Evolutionary conservation across 2,113 vertebrate species (phyloP).

Genomic region (Stigmatopora nigra): DNA sequence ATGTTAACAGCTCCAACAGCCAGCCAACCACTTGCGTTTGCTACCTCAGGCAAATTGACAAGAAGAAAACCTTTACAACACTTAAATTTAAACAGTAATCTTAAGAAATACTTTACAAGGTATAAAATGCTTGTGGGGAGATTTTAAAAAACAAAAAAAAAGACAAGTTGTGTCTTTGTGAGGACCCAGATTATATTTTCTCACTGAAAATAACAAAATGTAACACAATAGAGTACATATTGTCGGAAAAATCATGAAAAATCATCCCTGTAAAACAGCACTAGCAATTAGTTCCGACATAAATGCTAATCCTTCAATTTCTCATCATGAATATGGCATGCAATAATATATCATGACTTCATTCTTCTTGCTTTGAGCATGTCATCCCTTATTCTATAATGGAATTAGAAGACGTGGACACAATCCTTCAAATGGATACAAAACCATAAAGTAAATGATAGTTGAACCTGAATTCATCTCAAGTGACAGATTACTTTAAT

Average conservation of each 20-base stretch:
- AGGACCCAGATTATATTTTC: background rate
- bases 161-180: background rate
- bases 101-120: background rate
- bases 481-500: background rate
- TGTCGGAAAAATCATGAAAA: background rate
- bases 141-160: background rate
- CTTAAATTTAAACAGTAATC: conserved; percentile 22
- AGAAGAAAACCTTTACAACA: conserved; percentile 20
- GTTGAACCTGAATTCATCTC: background rate
- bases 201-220: background rate
- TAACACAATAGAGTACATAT: background rate
- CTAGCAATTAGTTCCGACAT: conserved; percentile 19
- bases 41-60: conserved; percentile 21
- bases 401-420: background rate
- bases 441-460: background rate
- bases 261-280: conserved; percentile 4
- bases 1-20: conserved; percentile 30
- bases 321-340: conserved; percentile 8
- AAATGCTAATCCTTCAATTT: conserved; percentile 11
- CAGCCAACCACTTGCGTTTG: conserved; percentile 1
- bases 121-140: background rate
- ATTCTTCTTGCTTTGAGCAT: conserved; percentile 6
- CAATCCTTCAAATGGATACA: conserved; percentile 1
- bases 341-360: background rate
- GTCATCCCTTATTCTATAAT: background rate